Conservation (phyloP, 2,113 vertebrate species). For the Sardina pilchardus region DNA sequence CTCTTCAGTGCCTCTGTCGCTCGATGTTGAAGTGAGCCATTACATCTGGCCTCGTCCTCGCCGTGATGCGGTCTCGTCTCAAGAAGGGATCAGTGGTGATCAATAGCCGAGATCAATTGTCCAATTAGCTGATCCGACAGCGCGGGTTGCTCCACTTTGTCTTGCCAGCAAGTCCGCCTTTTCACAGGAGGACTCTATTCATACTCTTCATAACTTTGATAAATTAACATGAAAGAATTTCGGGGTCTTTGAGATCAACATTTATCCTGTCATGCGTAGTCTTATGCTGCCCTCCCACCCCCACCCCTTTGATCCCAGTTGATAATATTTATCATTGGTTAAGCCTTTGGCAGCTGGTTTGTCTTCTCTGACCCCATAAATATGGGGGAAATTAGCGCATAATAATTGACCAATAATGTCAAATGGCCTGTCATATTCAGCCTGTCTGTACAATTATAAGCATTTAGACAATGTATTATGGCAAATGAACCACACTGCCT, state of each 20-base stretch:
- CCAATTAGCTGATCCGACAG: neutral
- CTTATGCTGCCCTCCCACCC: too few species aligned
- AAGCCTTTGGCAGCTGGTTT: neutral
- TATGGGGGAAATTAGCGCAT: neutral
- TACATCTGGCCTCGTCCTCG: neutral
- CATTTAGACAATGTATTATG: neutral
- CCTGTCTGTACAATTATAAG: neutral
- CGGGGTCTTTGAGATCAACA: neutral
- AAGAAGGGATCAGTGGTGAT: neutral
- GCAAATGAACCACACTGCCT: neutral
- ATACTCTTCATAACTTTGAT: neutral
- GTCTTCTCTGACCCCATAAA: neutral
- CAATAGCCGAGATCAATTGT: neutral
- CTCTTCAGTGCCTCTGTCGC: neutral
- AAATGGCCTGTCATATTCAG: neutral
- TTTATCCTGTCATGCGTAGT: too few species aligned
- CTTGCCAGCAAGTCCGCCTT: neutral
- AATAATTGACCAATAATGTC: neutral
- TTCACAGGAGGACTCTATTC: neutral
- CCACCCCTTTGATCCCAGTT: too few species aligned
- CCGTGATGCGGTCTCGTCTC: neutral
- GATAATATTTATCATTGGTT: neutral
- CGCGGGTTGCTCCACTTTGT: neutral
- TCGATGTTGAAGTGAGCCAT: neutral
- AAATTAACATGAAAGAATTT: neutral